phyloP scores from a whole-genome alignment of 2,113 vertebrate genomes.

The Crotalus viridis region DNA sequence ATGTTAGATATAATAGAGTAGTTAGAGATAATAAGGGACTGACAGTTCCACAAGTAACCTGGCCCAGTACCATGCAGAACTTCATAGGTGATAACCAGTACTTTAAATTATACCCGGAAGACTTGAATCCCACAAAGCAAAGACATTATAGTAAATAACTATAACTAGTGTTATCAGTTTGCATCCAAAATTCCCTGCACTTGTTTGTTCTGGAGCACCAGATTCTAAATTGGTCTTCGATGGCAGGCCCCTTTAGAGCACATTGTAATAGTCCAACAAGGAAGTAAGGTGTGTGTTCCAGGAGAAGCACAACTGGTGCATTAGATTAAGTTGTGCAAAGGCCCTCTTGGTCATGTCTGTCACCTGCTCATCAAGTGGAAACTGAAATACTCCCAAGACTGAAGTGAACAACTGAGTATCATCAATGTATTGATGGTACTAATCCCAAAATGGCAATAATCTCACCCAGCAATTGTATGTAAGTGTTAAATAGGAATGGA shows the following conservation, averaged over 20 bases:
- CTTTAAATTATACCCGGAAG: not conserved
- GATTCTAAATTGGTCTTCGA: not conserved
- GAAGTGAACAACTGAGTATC: not conserved
- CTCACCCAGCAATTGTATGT: not conserved
- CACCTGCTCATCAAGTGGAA: not conserved
- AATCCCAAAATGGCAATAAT: not conserved
- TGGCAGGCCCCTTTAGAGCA: not conserved
- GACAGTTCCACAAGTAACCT: not conserved
- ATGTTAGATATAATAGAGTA: not conserved
- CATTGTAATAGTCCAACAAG: not conserved
- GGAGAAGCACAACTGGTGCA: not conserved
- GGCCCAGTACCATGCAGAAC: not conserved
- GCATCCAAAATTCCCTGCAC: not conserved
- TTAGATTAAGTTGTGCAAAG: not conserved
- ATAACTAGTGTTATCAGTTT: not conserved
- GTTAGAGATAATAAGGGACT: not conserved
- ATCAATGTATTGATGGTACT: not conserved
- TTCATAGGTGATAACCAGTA: not conserved
- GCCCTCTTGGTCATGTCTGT: not conserved
- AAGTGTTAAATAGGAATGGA: not conserved
- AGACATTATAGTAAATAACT: not conserved
- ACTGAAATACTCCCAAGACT: not conserved
- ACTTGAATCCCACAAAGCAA: not conserved
- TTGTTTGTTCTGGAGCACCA: not conserved
- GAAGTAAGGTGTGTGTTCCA: not conserved